Percentiles rank a stretch among this genome's conserved stretches.
These are phyloP conservation scores for Heliocidaris tuberculata DNA, from an alignment of 35 echinoderm and acorn worm species.

Conservation along the genomic window DNA sequence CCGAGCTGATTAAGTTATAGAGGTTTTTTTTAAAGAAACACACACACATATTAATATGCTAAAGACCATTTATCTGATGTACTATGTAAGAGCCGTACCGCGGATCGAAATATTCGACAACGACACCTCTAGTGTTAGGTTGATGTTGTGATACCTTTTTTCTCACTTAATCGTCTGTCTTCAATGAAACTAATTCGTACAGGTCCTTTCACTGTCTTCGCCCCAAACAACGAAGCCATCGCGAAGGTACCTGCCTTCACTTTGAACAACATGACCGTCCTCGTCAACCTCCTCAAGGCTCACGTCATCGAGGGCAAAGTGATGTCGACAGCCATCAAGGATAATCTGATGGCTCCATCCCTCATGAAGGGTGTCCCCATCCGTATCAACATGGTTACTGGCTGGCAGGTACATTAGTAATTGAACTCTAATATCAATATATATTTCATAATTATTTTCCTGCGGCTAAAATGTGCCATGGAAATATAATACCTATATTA, in stretches of 20 bases:
- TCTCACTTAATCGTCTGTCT: too few relatives aligned
- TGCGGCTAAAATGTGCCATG: neutral
- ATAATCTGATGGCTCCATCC: slow-evolving; percentile 22
- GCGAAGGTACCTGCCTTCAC: neutral
- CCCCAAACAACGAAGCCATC: slow-evolving; percentile 41
- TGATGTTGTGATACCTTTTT: too few relatives aligned
- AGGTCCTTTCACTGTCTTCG: slow-evolving; percentile 50
- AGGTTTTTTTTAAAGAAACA: too few relatives aligned
- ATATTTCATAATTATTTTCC: neutral
- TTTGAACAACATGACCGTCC: neutral
- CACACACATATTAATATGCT: too few relatives aligned
- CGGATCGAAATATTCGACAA: too few relatives aligned
- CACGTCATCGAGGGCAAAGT: slow-evolving; percentile 16
- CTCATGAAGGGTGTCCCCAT: neutral
- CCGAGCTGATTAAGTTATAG: too few relatives aligned
- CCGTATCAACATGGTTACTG: neutral
- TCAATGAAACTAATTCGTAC: neutral
- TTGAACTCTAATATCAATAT: neutral
- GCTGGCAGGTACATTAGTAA: neutral
- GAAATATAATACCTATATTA: too few relatives aligned
- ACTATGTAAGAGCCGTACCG: too few relatives aligned
- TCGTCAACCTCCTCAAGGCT: neutral
- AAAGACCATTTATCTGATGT: too few relatives aligned
- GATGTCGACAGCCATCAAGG: neutral
- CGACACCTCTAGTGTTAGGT: too few relatives aligned